Percentiles rank a stretch among this genome's conserved stretches.
Conservation (phyloP, 1,140 invertebrate species). For the Aphelenchoides fujianensis region DNA sequence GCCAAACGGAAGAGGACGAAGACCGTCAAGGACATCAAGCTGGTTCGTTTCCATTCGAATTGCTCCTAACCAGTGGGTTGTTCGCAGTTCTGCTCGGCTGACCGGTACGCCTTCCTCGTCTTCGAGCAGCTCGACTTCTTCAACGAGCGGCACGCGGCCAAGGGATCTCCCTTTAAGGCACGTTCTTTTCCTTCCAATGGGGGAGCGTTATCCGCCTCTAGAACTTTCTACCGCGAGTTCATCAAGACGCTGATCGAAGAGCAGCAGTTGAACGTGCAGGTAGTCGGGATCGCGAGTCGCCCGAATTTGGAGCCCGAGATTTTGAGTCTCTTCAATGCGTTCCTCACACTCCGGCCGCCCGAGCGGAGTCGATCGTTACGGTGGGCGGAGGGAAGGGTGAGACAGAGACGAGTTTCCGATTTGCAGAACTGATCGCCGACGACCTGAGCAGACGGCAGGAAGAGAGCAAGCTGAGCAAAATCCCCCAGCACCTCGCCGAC, state of each 20-base stretch:
- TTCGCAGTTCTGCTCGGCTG: background rate
- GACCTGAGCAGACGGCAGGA: background rate
- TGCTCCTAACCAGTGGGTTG: background rate
- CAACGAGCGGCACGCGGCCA: background rate
- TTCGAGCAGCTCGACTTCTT: background rate
- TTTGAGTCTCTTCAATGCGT: background rate
- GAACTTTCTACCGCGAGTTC: conserved; percentile 2
- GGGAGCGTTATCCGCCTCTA: too few species aligned
- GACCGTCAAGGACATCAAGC: conserved; percentile 9
- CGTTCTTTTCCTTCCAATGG: background rate
- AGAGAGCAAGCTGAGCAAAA: background rate
- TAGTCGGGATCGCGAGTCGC: background rate
- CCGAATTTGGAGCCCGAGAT: conserved; percentile 1
- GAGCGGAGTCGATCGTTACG: background rate
- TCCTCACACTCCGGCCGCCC: background rate
- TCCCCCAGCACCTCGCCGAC: background rate
- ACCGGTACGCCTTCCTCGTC: background rate
- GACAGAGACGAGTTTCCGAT: background rate
- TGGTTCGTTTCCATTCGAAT: background rate
- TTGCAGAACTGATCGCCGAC: conserved; percentile 15
- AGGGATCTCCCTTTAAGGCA: background rate
- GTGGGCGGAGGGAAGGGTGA: background rate
- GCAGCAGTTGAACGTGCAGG: background rate
- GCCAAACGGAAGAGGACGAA: background rate
- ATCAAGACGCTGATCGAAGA: background rate